Percentiles rank a stretch among this genome's conserved stretches.
These are phyloP conservation scores for Halcyon chelicuti DNA, from an alignment of 2,797 vertebrate species.

Conservation along the genomic window DNA sequence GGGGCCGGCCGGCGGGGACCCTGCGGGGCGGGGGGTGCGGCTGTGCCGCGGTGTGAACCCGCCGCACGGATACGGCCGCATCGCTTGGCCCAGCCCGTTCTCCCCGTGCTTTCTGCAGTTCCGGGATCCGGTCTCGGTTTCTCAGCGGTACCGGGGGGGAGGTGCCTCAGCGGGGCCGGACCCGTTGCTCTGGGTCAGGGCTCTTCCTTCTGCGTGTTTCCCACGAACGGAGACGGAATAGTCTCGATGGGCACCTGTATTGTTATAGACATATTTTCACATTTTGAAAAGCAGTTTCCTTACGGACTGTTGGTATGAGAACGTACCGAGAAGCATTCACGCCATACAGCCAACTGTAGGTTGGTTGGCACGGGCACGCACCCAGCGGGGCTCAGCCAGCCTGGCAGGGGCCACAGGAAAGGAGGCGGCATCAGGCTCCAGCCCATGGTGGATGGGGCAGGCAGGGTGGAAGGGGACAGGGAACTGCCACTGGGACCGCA, in stretches of 20 bases:
- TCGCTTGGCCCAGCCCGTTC: neutral
- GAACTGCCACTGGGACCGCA: fast-evolving
- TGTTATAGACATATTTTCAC: neutral
- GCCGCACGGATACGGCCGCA: neutral
- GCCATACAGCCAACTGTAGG: fast-evolving
- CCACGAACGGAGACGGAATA: fast-evolving
- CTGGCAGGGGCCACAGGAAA: neutral
- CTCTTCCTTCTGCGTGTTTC: too few relatives aligned
- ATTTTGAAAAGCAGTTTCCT: neutral
- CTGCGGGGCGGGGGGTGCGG: too few relatives aligned
- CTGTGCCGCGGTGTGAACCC: neutral
- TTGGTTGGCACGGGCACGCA: fast-evolving
- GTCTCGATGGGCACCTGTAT: fast-evolving
- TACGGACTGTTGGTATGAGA: fast-evolving
- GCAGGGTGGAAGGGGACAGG: neutral
- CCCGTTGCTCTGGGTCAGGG: too few relatives aligned
- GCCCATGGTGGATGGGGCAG: fast-evolving
- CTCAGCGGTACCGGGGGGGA: neutral
- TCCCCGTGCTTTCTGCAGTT: fast-evolving
- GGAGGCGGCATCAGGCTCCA: neutral
- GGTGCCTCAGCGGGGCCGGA: too few relatives aligned
- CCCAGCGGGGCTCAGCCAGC: fast-evolving
- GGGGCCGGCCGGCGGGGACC: too few relatives aligned
- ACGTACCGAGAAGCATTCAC: fast-evolving
- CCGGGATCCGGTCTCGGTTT: fast-evolving